Evolutionary conservation across 2,888 invertebrate species (phyloP).

Genomic region (Macrophya annulata): DNA sequence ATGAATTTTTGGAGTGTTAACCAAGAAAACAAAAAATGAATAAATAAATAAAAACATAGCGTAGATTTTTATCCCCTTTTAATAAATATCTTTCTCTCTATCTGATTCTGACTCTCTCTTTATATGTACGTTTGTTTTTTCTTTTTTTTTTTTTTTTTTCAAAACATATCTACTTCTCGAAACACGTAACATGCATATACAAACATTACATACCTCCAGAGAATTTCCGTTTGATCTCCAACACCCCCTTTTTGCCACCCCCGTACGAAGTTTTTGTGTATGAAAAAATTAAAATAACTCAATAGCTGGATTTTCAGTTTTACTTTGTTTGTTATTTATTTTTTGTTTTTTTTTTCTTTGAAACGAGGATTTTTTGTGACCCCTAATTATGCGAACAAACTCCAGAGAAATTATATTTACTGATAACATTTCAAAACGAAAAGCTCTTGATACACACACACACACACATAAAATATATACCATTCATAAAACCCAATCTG

Average conservation of each 20-base stretch:
- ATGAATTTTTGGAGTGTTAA: not conserved
- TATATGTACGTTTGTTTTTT: too few species aligned
- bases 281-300: conserved; percentile 3
- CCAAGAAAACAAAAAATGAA: not conserved
- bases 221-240: not conserved
- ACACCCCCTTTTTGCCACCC: not conserved
- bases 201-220: not conserved
- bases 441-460: too few species aligned
- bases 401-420: not conserved
- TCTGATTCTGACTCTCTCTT: not conserved
- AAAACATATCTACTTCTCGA: not conserved
- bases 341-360: not conserved
- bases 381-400: not conserved
- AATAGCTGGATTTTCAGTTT: too few species aligned
- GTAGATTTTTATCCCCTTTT: not conserved
- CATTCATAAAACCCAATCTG: too few species aligned
- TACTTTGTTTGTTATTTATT: not conserved
- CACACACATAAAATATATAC: too few species aligned
- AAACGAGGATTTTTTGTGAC: conserved; percentile 10
- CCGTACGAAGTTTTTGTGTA: not conserved
- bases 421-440: not conserved
- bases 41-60: not conserved
- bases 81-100: not conserved
- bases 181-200: not conserved
- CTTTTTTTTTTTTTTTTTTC: too few species aligned